Conservation (phyloP, 1,140 invertebrate genomes). For the Drosophila parvula region DNA sequence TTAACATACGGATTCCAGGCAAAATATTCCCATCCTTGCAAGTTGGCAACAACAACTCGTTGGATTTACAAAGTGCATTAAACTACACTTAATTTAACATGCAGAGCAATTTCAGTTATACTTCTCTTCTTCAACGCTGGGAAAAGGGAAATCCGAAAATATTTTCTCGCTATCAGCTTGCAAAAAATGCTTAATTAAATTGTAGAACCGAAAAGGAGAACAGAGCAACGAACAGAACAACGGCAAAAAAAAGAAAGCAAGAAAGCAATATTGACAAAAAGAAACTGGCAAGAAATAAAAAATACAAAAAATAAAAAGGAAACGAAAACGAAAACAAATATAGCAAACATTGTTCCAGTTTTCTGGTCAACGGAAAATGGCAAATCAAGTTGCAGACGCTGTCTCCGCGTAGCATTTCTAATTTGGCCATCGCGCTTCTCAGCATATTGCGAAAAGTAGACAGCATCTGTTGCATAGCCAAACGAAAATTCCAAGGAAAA, state of each 20-base stretch:
- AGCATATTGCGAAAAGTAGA: constrained; percentile 61
- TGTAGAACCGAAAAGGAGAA: constrained; percentile 34
- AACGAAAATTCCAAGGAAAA: constrained; percentile 12
- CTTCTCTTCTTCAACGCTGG: constrained; percentile 22
- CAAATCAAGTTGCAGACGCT: constrained; percentile 62
- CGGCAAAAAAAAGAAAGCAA: constrained; percentile 9
- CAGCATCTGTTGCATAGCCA: constrained; percentile 72
- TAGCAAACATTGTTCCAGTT: constrained; percentile 63
- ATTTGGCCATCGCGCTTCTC: constrained; percentile 54
- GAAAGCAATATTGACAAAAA: constrained; percentile 2
- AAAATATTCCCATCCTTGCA: constrained; percentile 4
- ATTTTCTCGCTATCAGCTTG: constrained; percentile 20
- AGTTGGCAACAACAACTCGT: constrained; percentile 66
- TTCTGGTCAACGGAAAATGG: constrained; percentile 52
- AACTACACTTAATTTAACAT: constrained; percentile 51
- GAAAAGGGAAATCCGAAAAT: constrained; percentile 35
- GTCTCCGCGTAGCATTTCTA: constrained; percentile 52
- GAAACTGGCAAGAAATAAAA: not conserved
- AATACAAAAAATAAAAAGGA: constrained; percentile 1
- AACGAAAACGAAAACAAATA: constrained; percentile 56
- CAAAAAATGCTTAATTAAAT: constrained; percentile 75
- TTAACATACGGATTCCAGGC: constrained; percentile 19
- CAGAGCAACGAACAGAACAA: not conserved
- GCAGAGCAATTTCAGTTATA: constrained; percentile 50
- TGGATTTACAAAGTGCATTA: constrained; percentile 23